Conservation (phyloP, 2,113 vertebrate genomes). For the Chionis minor region DNA sequence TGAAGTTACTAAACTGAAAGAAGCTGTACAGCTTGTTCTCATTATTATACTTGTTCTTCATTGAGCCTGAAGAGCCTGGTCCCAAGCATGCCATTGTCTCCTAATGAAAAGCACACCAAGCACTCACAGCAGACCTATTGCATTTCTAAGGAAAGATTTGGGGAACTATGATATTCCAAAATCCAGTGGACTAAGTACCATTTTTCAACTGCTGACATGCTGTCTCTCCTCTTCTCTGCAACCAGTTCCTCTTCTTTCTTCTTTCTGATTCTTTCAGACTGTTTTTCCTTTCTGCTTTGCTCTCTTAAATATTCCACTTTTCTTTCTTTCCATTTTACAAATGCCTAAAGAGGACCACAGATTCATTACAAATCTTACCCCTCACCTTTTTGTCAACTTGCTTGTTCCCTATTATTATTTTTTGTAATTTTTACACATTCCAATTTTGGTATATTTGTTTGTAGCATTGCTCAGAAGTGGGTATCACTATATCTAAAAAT, state of each 20-base stretch:
- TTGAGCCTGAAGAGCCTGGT: neutral
- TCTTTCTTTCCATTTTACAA: conserved; percentile 89
- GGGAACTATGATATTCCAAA: neutral
- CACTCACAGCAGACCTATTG: neutral
- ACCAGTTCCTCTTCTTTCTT: conserved; percentile 76
- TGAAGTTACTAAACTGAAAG: neutral
- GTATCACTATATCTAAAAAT: neutral
- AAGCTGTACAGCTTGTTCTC: neutral
- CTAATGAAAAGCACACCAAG: neutral
- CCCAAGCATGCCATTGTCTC: neutral
- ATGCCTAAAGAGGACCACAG: conserved; percentile 77
- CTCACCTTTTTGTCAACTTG: neutral
- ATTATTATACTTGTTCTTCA: neutral
- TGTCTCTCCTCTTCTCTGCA: conserved; percentile 81
- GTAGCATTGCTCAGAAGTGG: neutral
- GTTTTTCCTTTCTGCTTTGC: conserved; percentile 77
- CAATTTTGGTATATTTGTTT: neutral
- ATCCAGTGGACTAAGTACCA: conserved; percentile 79
- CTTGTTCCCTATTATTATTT: neutral
- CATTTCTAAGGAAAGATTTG: neutral
- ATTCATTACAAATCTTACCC: neutral
- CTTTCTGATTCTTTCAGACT: conserved; percentile 76
- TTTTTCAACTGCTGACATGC: conserved; percentile 78
- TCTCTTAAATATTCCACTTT: conserved; percentile 80
- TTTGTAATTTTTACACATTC: neutral